A percentile compares a stretch with the other conserved stretches of the same genome.
These are phyloP conservation scores for Oenanthe melanoleuca DNA, from an alignment of 2,113 vertebrate genomes.

Conservation along the genomic window DNA sequence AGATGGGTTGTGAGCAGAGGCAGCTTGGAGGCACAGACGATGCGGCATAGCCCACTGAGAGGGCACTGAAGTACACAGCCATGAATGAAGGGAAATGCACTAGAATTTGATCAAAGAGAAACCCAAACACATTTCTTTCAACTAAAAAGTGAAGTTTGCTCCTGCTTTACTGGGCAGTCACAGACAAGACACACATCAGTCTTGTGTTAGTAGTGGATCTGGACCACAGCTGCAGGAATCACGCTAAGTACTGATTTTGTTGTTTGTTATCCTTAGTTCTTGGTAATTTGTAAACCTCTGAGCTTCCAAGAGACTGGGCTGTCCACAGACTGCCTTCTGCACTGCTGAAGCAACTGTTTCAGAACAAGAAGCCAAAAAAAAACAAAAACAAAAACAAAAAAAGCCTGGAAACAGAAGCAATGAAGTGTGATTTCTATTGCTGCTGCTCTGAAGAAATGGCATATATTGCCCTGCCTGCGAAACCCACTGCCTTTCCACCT, in stretches of 20 bases:
- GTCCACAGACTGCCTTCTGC: fast-evolving
- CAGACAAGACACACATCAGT: neutral
- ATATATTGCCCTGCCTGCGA: neutral
- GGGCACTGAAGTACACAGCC: neutral
- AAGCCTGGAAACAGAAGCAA: neutral
- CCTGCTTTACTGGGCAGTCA: neutral
- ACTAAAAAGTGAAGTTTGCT: neutral
- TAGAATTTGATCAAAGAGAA: neutral
- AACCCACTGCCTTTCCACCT: neutral
- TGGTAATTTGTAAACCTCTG: neutral
- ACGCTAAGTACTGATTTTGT: fast-evolving
- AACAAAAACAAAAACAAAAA: neutral
- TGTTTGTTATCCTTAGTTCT: neutral
- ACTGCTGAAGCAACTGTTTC: neutral
- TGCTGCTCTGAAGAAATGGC: neutral
- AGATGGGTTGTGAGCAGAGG: fast-evolving
- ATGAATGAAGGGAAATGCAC: fast-evolving
- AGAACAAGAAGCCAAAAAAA: neutral
- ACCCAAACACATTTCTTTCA: neutral
- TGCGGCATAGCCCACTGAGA: fast-evolving
- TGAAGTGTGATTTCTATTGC: neutral
- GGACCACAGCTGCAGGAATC: neutral
- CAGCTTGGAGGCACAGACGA: fast-evolving
- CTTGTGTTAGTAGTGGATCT: neutral
- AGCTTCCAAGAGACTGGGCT: neutral